Evolutionary conservation across 1,140 invertebrate genomes (phyloP).

Genomic region (Spodoptera litura): DNA sequence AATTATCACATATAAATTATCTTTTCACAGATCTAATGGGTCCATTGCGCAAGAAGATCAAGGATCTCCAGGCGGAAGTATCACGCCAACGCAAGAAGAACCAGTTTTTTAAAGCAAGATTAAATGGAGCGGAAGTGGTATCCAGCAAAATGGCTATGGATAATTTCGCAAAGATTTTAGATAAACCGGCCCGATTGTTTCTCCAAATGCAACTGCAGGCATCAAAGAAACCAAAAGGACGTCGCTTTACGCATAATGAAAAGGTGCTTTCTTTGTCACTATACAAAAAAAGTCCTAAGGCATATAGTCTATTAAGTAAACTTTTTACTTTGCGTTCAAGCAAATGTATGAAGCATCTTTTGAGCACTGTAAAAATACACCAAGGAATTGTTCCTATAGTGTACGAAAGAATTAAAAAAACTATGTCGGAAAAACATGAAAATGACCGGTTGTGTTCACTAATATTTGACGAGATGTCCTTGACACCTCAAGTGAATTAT

Average conservation of each 20-base stretch:
- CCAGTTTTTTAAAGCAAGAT: too few relatives aligned
- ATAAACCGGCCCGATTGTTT: too few relatives aligned
- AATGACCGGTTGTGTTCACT: constrained; percentile 47
- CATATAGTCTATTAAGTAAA: constrained; percentile 28
- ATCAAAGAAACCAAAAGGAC: too few relatives aligned
- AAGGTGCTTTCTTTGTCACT: constrained; percentile 43
- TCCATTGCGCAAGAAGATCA: too few relatives aligned
- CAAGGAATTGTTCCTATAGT: constrained; percentile 46
- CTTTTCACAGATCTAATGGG: too few relatives aligned
- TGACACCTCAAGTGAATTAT: constrained; percentile 48
- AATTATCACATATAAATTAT: too few relatives aligned
- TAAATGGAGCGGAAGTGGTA: too few relatives aligned
- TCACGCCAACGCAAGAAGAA: too few relatives aligned
- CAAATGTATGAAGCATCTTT: constrained; percentile 47
- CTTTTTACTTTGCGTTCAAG: constrained; percentile 50
- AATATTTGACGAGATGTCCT: constrained; percentile 55
- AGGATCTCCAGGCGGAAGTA: too few relatives aligned
- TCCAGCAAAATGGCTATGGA: too few relatives aligned
- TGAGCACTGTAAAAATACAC: constrained; percentile 39
- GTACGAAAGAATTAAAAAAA: constrained; percentile 52
- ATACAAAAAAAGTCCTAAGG: constrained; percentile 47
- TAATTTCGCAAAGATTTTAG: too few relatives aligned
- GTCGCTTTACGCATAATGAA: neutral
- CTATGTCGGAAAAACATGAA: constrained; percentile 15
- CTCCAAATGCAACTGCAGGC: too few relatives aligned